These are phyloP conservation scores for Brenthis ino DNA, from an alignment of 2,888 invertebrate genomes.

Conservation along the genomic window DNA sequence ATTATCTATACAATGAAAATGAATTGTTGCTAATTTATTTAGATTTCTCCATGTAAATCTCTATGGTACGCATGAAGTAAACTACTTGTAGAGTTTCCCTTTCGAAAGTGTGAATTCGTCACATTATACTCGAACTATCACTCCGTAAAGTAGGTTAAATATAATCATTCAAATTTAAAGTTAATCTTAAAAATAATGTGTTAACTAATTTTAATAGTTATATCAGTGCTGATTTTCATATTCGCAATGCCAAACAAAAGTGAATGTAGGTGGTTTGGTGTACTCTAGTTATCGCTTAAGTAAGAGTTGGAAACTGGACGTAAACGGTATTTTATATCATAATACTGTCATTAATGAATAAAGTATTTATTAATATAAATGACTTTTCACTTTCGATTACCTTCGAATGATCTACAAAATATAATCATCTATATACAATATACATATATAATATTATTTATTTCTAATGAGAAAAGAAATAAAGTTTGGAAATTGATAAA, in stretches of 20 bases:
- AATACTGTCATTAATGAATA: constrained; percentile 27
- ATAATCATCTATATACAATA: not conserved
- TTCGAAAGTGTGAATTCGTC: constrained; percentile 46
- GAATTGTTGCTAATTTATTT: not conserved
- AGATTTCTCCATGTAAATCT: not conserved
- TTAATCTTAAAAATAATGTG: constrained; percentile 19
- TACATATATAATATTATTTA: constrained; percentile 3
- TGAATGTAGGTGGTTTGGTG: constrained; percentile 66
- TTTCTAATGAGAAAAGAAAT: constrained; percentile 19
- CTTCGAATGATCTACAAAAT: constrained; percentile 6
- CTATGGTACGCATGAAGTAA: constrained; percentile 9
- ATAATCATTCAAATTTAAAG: constrained; percentile 18
- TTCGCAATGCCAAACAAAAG: constrained; percentile 69
- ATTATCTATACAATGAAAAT: not conserved
- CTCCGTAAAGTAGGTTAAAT: constrained; percentile 39
- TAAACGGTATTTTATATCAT: constrained; percentile 23
- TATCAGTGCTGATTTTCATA: constrained; percentile 33
- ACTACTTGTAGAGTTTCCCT: constrained; percentile 37
- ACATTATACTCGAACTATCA: constrained; percentile 36
- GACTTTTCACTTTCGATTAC: constrained; percentile 23
- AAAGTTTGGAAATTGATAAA: constrained; percentile 10
- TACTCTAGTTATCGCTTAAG: constrained; percentile 51
- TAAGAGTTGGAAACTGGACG: constrained; percentile 56
- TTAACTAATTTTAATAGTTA: constrained; percentile 19
- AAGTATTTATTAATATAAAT: constrained; percentile 12